Evolutionary conservation across 2,797 vertebrate species (phyloP), one percentile per base, ranked within the genome.

Genomic region (Enteromius trimaculatus): DNA sequence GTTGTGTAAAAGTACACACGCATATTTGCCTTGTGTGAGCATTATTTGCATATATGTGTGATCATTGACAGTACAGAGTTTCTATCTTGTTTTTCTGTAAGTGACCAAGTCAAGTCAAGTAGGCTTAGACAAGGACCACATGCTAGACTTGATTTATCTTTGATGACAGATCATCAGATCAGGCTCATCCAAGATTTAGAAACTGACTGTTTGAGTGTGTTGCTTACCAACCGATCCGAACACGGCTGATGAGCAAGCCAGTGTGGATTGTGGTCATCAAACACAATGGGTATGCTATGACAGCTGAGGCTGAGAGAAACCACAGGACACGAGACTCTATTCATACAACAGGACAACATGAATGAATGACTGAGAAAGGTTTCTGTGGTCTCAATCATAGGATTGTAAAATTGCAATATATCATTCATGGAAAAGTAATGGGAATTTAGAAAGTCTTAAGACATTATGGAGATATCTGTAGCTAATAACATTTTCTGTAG

Each of bases 81-180:
- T 72, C 16, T 55, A 16, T 34, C 10, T n/a, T 74, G 42, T 31
- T 31, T 74, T 68, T 65, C 13, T 55, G 26, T 37, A 69, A 49
- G 71, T 74, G 68, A 82, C 37, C 37, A 39, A 39, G 37, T 39
- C 37, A 39, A 39, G 37, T 39, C 37, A 7, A 39, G 37, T 39
- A 8, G 37, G 37, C 37, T 39, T 8, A 7, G 37, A 39, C 37
- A 8, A 39, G 37, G 37, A 39, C 49, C 31, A 64, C 53, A 78
- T 82, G 66, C 71, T 68, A 42, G 10, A 78, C 10, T 82, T 83
- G 81, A 87, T 87, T 90, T 86, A 80, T 85, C 83, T 82, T 70
- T 37, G 76, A 77, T 85, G 84, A 84, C 79, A 80, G 71, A 70
- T 53, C 39, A 3, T 42, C 42, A 42, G 9, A 42, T 42, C 42